Evolutionary conservation across 2,888 invertebrate genomes (phyloP), one percentile per base, ranked within the genome.

Genomic region (Nomada hirtipes): DNA sequence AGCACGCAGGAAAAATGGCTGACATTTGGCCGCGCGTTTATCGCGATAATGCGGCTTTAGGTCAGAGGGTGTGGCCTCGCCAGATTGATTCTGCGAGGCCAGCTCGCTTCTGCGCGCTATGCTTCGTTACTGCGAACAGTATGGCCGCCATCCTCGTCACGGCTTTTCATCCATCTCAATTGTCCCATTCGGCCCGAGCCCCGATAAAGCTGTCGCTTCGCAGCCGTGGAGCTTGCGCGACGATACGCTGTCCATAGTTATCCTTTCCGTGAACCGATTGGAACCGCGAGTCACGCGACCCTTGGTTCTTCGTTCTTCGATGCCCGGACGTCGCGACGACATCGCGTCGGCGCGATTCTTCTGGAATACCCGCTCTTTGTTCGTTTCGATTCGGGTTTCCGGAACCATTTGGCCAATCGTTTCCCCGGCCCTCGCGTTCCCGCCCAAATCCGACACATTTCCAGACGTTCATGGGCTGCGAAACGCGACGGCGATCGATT

Each of bases 41-140:
- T 89, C 89, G 82, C 57, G 89, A 89, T 90, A 90, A 91, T 86
- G 81, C 86, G 89, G 91, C 90, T 91, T 91, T 90, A 89, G 92
- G 92, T 92, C 92, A 92, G 92, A 93, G 93, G 93, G 93, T 93
- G 93, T 93, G 93, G 93, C 90, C 86, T 90, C 86, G 84, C 86
- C 91, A 92, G 93, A 93, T 93, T 93, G 93, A 93, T 93, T 93
- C 91, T 92, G 89, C 79, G 88, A 86, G 89, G 20, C 20, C 23
- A 47, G 13, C 87, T 87, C 79, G 92, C 92, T 91, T 90, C 92
- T 93, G 93, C 93, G 92, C 92, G 89, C 79, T 86, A 89, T 88
- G 90, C 89, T 89, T 89, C 87, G 88, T 88, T 88, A 86, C 82
- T 82, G 79, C 86, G 79, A 77, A 81, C 89, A 87, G 87, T 75